phyloP scores from a whole-genome alignment of 2,888 invertebrate genomes.

The Junonia oenone region DNA sequence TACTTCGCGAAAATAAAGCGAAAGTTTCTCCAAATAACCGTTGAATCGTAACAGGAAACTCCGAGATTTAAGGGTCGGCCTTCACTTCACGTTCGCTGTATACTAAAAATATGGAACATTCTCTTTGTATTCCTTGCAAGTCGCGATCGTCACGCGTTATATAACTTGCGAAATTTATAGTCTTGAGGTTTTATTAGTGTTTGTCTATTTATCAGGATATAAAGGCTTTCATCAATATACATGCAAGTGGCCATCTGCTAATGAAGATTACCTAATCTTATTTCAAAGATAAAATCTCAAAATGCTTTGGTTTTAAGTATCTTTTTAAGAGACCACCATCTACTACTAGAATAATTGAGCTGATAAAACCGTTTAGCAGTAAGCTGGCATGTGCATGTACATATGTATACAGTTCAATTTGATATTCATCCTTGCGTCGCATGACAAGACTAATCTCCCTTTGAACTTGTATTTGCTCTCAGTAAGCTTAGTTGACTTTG shows the following conservation, averaged over 20 bases:
- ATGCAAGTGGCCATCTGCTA: background rate
- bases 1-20: conserved; percentile 8
- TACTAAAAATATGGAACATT: conserved; percentile 15
- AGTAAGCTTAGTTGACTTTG: background rate
- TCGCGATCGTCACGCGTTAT: conserved; percentile 19
- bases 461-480: background rate
- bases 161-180: conserved; percentile 20
- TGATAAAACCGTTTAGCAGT: background rate
- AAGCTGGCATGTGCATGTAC: background rate
- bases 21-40: conserved; percentile 17
- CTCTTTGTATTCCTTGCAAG: conserved; percentile 20
- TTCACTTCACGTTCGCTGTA: conserved; percentile 10
- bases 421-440: background rate
- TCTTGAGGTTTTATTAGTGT: conserved; percentile 4
- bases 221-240: background rate
- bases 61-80: conserved; percentile 14
- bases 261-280: background rate
- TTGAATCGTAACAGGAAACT: conserved; percentile 24
- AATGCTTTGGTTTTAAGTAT: too few relatives aligned
- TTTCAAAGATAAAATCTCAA: background rate
- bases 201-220: conserved; percentile 4
- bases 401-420: background rate
- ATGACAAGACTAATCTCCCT: background rate
- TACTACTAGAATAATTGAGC: too few relatives aligned
- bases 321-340: too few relatives aligned